Evolutionary conservation across 1,140 invertebrate genomes (phyloP), one percentile per base, ranked within the genome.

Genomic region (Armadillidium nasatum): DNA sequence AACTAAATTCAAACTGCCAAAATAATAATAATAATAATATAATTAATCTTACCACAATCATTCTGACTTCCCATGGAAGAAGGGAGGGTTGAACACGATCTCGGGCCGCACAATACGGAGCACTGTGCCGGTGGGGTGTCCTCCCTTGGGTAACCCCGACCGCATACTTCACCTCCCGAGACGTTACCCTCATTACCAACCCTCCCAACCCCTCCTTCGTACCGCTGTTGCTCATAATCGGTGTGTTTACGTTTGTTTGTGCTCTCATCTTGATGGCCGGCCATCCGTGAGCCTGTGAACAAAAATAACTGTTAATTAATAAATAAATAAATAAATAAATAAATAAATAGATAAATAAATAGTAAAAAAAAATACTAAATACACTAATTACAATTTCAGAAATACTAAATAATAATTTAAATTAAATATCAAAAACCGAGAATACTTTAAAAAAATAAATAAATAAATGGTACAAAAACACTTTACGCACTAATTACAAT

Each of bases 111-210:
- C 23, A 76, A 19, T 11, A 71, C 74, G 0, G 74, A 70, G 45
- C 74, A 76, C 22, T 50, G 74, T 10, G 74, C 74, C 4, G 74
- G 74, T 6, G 74, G 74, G 9, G 74, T 76, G 33, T 76, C 74
- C 10, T 76, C 74, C n/a, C 72, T 50, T 21, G 46, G 21, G 50
- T 60, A 60, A 66, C 50, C 23, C 21, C 54, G 10, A 1, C 60
- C 54, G 7, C 19, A 60, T 4, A 19, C 19, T 19, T 60, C 50
- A 60, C 19, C 19, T 19, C 11, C 50, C 2, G 33, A 33, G 33
- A 33, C 33, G 33, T 33, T 33, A 33, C 33, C 33, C 33, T 33
- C 33, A 33, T 33, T 33, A 3, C 33, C 33, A 6, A 33, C 33
- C 33, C 33, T 33, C 50, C 50, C 46, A 15, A 9, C 46, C 46